Percentiles rank a stretch among this genome's conserved stretches.
Evolutionary conservation across 2,113 vertebrate genomes (phyloP).

Genomic region (Gadus chalcogrammus): DNA sequence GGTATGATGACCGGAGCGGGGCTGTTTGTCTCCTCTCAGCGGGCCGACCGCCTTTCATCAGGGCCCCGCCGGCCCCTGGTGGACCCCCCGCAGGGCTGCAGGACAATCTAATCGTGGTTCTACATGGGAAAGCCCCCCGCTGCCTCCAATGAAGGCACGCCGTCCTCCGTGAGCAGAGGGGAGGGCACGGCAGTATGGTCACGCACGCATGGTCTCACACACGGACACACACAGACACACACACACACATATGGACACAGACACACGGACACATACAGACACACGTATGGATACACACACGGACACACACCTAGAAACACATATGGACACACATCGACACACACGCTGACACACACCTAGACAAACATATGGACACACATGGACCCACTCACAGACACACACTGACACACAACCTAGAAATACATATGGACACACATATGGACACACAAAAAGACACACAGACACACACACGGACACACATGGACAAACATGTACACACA

Average conservation of each 20-base stretch:
- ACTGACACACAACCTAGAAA: constrained; percentile 11
- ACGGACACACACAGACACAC: no score
- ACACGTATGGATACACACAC: no score
- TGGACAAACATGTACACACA: no score
- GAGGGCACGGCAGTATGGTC: no score
- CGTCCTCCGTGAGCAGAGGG: no score
- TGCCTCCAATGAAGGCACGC: no score
- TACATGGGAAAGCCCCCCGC: background rate
- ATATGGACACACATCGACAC: background rate
- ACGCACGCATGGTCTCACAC: no score
- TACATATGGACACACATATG: background rate
- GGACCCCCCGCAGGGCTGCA: background rate
- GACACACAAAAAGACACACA: background rate
- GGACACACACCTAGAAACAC: no score
- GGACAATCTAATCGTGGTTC: background rate
- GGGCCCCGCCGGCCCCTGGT: background rate
- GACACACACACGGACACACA: no score
- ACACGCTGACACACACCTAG: background rate
- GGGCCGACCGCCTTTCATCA: no score
- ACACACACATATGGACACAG: background rate
- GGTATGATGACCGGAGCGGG: background rate
- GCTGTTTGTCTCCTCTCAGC: background rate
- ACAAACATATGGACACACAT: background rate
- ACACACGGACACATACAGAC: background rate
- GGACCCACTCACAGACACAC: background rate